A percentile compares a stretch with the other conserved stretches of the same genome.
These are phyloP conservation scores for Hedychridium roseum DNA, from an alignment of 2,888 invertebrate species.

Conservation along the genomic window DNA sequence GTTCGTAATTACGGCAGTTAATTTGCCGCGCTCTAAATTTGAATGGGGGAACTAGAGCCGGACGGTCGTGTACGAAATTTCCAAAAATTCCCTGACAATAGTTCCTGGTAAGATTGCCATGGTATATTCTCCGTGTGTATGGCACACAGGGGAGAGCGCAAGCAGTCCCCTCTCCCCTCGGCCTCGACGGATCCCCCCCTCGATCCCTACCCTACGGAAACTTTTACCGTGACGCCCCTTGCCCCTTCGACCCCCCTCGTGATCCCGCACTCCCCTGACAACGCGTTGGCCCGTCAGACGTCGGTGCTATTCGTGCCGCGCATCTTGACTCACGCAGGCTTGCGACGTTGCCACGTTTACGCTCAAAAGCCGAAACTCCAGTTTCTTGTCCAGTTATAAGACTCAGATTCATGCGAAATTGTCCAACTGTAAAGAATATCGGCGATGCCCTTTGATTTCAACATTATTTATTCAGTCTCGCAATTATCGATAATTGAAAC, in stretches of 20 bases:
- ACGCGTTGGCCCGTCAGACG: constrained; percentile 31
- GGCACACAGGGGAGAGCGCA: constrained; percentile 13
- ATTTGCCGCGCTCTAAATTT: constrained; percentile 16
- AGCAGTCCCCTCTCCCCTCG: constrained; percentile 8
- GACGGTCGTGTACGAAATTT: constrained; percentile 19
- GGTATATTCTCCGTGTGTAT: constrained; percentile 21
- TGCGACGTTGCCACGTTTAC: constrained; percentile 42
- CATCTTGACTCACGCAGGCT: constrained; percentile 50
- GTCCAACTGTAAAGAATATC: not conserved
- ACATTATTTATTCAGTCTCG: too few species aligned
- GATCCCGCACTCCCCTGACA: constrained; percentile 17
- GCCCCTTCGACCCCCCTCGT: constrained; percentile 5
- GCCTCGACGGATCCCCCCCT: constrained; percentile 2
- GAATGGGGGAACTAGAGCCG: constrained; percentile 3
- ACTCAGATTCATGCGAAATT: not conserved
- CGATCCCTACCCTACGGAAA: constrained; percentile 32
- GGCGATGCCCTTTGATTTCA: too few species aligned
- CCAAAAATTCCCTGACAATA: constrained; percentile 25
- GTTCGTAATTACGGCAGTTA: constrained; percentile 8
- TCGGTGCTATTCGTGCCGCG: constrained; percentile 47
- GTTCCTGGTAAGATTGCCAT: constrained; percentile 30
- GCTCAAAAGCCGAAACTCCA: constrained; percentile 11
- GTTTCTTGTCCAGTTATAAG: constrained; percentile 34
- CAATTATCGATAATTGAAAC: too few species aligned
- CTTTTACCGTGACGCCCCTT: constrained; percentile 33